These are phyloP conservation scores for Drosophila repleta DNA, from an alignment of 1,140 invertebrate genomes.

Conservation along the genomic window DNA sequence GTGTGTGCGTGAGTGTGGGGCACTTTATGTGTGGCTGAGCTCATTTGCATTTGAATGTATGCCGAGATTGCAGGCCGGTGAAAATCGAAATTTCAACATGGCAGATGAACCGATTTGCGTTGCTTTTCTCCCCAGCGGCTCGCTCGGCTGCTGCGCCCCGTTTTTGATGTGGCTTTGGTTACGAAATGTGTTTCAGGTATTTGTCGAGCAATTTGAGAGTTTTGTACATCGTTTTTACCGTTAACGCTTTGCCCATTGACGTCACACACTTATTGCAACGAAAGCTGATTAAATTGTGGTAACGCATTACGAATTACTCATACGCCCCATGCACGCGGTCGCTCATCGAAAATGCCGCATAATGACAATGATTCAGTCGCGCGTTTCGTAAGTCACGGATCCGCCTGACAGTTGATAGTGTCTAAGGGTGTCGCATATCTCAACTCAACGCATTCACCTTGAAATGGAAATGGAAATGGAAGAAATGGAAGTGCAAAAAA, in stretches of 20 bases:
- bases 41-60: constrained; percentile 67
- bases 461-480: constrained; percentile 32
- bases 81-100: constrained; percentile 67
- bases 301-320: constrained; percentile 65
- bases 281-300: constrained; percentile 71
- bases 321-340: constrained; percentile 61
- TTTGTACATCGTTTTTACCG: constrained; percentile 63
- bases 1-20: constrained; percentile 3
- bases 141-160: constrained; percentile 59
- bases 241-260: constrained; percentile 68
- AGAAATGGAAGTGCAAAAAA: background rate
- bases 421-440: constrained; percentile 41
- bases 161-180: constrained; percentile 48
- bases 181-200: constrained; percentile 50
- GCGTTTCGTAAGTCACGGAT: constrained; percentile 67
- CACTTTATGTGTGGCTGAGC: constrained; percentile 40
- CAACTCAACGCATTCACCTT: constrained; percentile 74
- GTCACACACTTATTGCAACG: constrained; percentile 48
- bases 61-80: constrained; percentile 50
- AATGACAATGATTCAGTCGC: constrained; percentile 67
- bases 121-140: constrained; percentile 45
- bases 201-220: constrained; percentile 8
- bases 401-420: constrained; percentile 23
- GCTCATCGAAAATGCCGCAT: constrained; percentile 32
- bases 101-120: constrained; percentile 43